Percentiles rank a stretch among this genome's conserved stretches.
These are phyloP conservation scores for Cochlearius cochlearius DNA, from an alignment of 2,113 vertebrate genomes.

Conservation along the genomic window DNA sequence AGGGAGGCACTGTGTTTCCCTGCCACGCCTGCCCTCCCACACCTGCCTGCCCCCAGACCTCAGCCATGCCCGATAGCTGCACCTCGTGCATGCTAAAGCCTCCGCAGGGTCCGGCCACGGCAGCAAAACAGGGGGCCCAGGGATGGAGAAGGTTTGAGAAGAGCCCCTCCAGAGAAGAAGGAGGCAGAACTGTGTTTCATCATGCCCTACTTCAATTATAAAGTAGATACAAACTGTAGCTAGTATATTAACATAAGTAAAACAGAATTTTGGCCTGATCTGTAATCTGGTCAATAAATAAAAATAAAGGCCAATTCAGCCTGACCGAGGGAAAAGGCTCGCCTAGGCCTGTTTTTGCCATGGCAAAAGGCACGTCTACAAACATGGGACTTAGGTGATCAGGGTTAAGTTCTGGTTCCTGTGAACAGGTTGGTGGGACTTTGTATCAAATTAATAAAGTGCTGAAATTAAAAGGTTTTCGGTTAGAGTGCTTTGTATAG, in stretches of 20 bases:
- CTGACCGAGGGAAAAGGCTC: not conserved
- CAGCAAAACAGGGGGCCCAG: accelerated
- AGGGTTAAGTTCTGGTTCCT: not conserved
- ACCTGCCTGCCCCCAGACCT: not conserved
- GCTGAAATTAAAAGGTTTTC: not conserved
- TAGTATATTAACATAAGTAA: not conserved
- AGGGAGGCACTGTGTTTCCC: not conserved
- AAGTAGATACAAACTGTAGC: not conserved
- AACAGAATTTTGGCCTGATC: not conserved
- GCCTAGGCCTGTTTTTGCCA: not conserved
- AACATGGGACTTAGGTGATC: not conserved
- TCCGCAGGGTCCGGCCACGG: accelerated
- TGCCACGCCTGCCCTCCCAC: not conserved
- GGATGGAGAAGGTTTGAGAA: not conserved
- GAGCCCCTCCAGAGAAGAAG: not conserved
- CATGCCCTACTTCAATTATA: accelerated
- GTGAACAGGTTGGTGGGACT: not conserved
- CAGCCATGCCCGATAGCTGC: accelerated
- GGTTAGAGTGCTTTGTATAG: not conserved
- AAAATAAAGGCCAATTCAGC: not conserved
- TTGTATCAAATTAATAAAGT: not conserved
- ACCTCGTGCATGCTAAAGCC: accelerated
- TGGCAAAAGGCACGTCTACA: not conserved
- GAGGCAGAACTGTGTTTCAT: not conserved
- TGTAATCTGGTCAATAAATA: not conserved